These are phyloP conservation scores for Pteronotus mesoamericanus DNA, from an alignment of 2,797 vertebrate species.

Conservation along the genomic window DNA sequence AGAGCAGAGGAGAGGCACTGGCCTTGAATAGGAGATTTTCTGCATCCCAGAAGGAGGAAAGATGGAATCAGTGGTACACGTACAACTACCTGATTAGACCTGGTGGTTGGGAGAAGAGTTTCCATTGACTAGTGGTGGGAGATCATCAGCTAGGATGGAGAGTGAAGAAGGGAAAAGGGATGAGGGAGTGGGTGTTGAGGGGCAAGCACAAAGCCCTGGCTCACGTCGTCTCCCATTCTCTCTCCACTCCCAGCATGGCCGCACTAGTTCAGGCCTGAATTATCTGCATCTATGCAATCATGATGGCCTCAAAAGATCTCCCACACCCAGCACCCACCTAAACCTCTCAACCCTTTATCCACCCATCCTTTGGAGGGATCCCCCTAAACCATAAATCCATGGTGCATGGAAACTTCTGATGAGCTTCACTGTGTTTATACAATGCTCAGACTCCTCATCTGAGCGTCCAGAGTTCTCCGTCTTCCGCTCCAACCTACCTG, in stretches of 20 bases:
- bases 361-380: not conserved
- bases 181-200: rapidly evolving
- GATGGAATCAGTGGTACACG: not conserved
- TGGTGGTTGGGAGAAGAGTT: not conserved
- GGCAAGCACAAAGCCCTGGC: not conserved
- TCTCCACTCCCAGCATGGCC: not conserved
- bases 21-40: not conserved
- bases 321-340: not conserved
- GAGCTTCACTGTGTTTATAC: not conserved
- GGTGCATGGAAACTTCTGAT: not conserved
- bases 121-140: not conserved
- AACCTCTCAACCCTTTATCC: not conserved
- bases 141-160: not conserved
- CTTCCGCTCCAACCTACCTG: not conserved
- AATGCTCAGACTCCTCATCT: not conserved
- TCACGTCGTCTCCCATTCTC: not conserved
- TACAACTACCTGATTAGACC: not conserved
- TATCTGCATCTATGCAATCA: not conserved
- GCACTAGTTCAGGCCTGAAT: not conserved
- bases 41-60: not conserved
- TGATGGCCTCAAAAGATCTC: not conserved
- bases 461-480: not conserved
- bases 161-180: too few relatives aligned
- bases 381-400: not conserved
- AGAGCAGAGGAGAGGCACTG: not conserved